These are phyloP conservation scores for Megalonaias nervosa DNA, from an alignment of 1,140 invertebrate genomes.

Conservation along the genomic window DNA sequence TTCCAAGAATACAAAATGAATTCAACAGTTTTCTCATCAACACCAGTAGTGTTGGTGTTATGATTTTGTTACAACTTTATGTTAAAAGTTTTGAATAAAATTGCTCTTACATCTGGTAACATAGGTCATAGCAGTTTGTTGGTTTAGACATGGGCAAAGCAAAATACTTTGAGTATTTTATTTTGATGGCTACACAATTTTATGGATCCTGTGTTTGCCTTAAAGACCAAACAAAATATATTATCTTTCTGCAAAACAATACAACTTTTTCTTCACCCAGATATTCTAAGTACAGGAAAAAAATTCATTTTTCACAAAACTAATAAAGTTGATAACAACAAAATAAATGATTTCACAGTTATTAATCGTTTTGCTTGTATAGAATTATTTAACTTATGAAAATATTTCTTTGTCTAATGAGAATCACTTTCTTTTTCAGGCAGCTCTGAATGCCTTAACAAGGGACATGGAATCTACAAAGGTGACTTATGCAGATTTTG, in stretches of 20 bases:
- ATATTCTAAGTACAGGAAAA: neutral
- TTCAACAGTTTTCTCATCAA: too few species aligned
- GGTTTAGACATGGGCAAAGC: too few species aligned
- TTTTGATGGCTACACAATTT: too few species aligned
- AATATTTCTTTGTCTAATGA: neutral
- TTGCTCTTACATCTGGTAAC: too few species aligned
- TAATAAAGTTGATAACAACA: neutral
- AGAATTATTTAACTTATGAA: neutral
- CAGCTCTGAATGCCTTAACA: slow-evolving; percentile 65
- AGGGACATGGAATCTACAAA: slow-evolving; percentile 42
- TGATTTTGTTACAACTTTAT: too few species aligned
- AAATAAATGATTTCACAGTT: neutral
- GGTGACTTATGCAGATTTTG: slow-evolving; percentile 54
- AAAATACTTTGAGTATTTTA: too few species aligned
- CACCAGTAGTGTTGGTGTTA: too few species aligned
- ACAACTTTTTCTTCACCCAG: neutral
- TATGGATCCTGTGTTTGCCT: too few species aligned
- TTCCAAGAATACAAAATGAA: too few species aligned
- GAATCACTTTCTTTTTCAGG: slow-evolving; percentile 55
- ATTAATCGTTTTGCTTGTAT: neutral
- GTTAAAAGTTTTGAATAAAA: too few species aligned
- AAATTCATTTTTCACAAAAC: neutral
- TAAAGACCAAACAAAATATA: too few species aligned
- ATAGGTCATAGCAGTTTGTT: too few species aligned
- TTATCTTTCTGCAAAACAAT: neutral